These are phyloP conservation scores for Glossophaga mutica DNA, from an alignment of 2,797 vertebrate species.

Conservation along the genomic window DNA sequence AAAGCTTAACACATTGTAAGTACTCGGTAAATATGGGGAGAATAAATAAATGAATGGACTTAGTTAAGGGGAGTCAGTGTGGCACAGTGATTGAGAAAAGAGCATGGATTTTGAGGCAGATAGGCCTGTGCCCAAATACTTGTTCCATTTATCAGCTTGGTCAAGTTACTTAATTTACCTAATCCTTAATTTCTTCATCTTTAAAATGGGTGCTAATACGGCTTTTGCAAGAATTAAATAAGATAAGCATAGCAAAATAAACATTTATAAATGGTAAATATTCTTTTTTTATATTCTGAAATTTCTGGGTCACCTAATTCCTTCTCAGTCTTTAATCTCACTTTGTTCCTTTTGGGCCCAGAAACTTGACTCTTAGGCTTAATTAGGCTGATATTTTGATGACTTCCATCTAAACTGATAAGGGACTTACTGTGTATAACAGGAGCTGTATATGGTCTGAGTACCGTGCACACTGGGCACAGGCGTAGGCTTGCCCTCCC, in stretches of 20 bases:
- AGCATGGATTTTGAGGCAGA: neutral
- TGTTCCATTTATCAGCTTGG: neutral
- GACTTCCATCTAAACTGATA: neutral
- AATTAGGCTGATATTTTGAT: neutral
- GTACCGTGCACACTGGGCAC: neutral
- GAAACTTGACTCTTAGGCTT: neutral
- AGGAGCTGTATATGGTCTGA: neutral
- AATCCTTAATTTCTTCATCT: neutral
- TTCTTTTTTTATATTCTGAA: neutral
- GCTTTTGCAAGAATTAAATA: constrained; percentile 8
- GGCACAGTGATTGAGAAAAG: neutral
- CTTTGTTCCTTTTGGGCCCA: neutral
- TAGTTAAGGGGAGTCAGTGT: neutral
- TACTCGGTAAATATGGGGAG: neutral
- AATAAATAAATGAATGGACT: neutral
- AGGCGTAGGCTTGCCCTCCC: neutral
- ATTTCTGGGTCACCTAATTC: neutral
- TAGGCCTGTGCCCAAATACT: neutral
- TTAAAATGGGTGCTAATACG: neutral
- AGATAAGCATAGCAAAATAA: neutral
- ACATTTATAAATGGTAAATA: neutral
- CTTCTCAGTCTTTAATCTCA: constrained; percentile 14
- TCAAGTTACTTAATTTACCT: neutral
- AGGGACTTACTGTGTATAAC: neutral
- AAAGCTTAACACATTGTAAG: neutral